Base-by-base conservation (phyloP, 2,888 invertebrate genomes). In the Macrophya annulata region DNA sequence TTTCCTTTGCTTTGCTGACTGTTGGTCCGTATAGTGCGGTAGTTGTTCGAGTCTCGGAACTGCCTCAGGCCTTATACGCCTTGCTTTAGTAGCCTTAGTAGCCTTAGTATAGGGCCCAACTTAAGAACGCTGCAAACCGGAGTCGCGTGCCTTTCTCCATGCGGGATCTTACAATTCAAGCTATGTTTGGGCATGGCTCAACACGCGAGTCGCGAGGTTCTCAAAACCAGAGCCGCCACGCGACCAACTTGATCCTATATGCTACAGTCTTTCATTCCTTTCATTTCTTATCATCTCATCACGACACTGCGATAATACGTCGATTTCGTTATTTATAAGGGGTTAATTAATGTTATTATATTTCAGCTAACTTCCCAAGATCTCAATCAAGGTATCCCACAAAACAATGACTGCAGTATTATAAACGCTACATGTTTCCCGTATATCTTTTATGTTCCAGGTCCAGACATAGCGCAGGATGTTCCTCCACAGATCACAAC, bases 401-500 rank as follows among this genome's bases (percentile, higher is more conserved):
- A n/a, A n/a, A n/a, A n/a, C n/a, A n/a, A n/a, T n/a, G n/a, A n/a
- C n/a, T n/a, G n/a, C n/a, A n/a, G n/a, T n/a, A n/a, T n/a, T n/a
- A n/a, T n/a, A n/a, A n/a, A n/a, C n/a, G n/a, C n/a, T n/a, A n/a
- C n/a, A n/a, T n/a, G n/a, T n/a, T n/a, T n/a, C n/a, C n/a, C n/a
- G n/a, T n/a, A n/a, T n/a, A 5, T 43, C 9, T 81, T 25, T 37
- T 87, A 93, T 94, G 91, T 96, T 96, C 55, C 95, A 97, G 97
- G 96, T 92, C 96, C 96, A 85, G 97, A 97, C 91, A 94, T 96
- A 87, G 95, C 96, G 79, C 96, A 96, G 94, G 97, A 97, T 93
- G 95, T 96, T 90, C 96, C 97, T 76, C 95, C 95, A 85, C 95
- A 95, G 87, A 94, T 95, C 86, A 94, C 95, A 79, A 94, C 95